These are phyloP conservation scores for Apocrypta bakeri DNA, from an alignment of 1,140 invertebrate species.

Conservation along the genomic window DNA sequence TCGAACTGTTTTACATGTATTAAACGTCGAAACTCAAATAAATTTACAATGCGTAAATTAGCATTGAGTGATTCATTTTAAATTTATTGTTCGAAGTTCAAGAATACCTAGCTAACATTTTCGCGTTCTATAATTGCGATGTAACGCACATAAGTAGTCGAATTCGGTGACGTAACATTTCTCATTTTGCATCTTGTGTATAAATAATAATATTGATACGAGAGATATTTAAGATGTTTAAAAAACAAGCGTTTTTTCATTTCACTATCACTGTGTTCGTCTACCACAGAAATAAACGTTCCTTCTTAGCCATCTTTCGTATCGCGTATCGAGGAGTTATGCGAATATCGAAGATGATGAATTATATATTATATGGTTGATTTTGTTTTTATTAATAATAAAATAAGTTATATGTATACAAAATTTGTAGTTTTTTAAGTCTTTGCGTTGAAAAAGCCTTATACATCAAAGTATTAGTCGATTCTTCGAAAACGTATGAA, in stretches of 20 bases:
- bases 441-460: neutral
- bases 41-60: neutral
- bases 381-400: neutral
- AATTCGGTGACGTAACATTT: neutral
- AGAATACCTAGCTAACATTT: too few relatives aligned
- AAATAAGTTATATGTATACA: constrained; percentile 1
- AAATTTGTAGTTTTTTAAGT: neutral
- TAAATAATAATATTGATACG: too few relatives aligned
- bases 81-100: constrained; percentile 12
- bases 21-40: neutral
- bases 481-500: neutral
- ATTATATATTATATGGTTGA: neutral
- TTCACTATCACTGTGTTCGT: neutral
- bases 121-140: too few relatives aligned
- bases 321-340: neutral
- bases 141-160: neutral
- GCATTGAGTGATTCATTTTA: neutral
- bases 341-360: neutral
- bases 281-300: neutral
- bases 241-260: neutral
- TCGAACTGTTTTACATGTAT: too few relatives aligned
- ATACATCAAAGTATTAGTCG: neutral
- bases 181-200: too few relatives aligned
- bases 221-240: neutral
- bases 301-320: neutral